Evolutionary conservation across 2,113 vertebrate genomes (phyloP), one percentile per base, ranked within the genome.

Genomic region (Ginglymostoma cirratum): DNA sequence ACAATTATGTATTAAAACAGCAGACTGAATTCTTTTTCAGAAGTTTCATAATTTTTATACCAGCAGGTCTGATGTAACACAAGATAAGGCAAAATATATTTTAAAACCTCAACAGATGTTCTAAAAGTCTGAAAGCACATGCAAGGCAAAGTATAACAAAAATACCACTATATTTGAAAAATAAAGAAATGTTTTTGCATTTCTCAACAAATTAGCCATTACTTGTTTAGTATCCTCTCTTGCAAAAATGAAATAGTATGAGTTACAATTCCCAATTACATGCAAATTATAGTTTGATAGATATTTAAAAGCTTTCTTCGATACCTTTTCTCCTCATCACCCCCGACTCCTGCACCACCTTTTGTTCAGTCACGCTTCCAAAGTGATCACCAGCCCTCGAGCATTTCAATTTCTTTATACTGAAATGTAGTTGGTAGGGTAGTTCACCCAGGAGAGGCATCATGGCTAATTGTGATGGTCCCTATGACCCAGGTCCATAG

Each of bases 111-210:
- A 87, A 27, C 52, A 24, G 17, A 52, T 52, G 7, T 52, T 55
- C 5, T 10, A 30, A 12, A 87, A 87, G 55, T 65, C 65, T 92
- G 61, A 65, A 92, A 92, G n/a, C 55, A 92, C 34, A 92, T 92
- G 55, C 30, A 61, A 89, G 14, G 52, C 45, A 87, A 24, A 90
- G 87, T 92, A 34, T 38, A n/a, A 92, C 30, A 89, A 89, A 87
- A 55, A 55, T 65, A 15, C 19, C 87, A 90, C 55, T 15, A 90
- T 90, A 61, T 66, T 92, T 92, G 89, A 92, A 66, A 92, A 92
- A 87, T 87, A 48, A 87, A 55, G 85, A 72, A 72, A 30, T 38
- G 89, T 21, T 66, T 34, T 34, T 17, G 17, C 14, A 38, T 92
- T 92, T 5, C 89, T 92, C 6, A 21, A 65, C 89, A 92, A 65